Evolutionary conservation across 2,888 invertebrate species (phyloP).

Genomic region (Andrena praecox): DNA sequence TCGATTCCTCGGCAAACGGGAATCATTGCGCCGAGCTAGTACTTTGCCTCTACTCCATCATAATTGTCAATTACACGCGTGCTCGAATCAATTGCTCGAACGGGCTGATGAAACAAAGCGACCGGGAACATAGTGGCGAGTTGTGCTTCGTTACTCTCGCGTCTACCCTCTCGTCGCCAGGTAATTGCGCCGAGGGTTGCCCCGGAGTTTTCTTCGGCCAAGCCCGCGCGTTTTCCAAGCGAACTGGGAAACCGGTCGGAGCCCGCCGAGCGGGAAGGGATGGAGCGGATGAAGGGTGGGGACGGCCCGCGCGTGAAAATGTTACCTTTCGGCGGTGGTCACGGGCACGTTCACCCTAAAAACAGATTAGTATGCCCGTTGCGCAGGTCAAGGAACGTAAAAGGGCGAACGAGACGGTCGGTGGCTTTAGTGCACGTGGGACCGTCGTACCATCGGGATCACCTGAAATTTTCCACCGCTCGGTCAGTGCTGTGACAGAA

Average conservation of each 20-base stretch:
- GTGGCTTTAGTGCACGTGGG: background rate
- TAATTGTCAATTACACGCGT: too few relatives aligned
- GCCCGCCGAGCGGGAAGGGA: background rate
- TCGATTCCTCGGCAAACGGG: too few relatives aligned
- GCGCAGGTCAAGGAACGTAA: slow-evolving; percentile 32
- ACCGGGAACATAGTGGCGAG: too few relatives aligned
- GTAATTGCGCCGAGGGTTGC: background rate
- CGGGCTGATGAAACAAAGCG: too few relatives aligned
- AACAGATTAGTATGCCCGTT: slow-evolving; percentile 40
- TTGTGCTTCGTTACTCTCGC: too few relatives aligned
- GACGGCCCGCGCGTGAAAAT: background rate
- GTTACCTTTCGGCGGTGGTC: slow-evolving; percentile 6
- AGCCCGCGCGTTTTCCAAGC: background rate
- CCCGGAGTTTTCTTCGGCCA: background rate
- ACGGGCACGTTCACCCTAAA: slow-evolving; percentile 26
- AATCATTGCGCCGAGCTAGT: too few relatives aligned
- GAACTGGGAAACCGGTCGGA: slow-evolving; percentile 26
- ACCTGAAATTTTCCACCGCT: background rate
- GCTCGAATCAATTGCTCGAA: too few relatives aligned
- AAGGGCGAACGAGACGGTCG: background rate
- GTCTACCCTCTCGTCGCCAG: background rate
- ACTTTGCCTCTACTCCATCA: too few relatives aligned
- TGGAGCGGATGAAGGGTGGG: background rate
- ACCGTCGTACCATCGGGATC: background rate
- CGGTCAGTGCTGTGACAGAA: too few relatives aligned